A percentile compares a stretch with the other conserved stretches of the same genome.
Evolutionary conservation across 2,888 invertebrate genomes (phyloP).

Genomic region (Protodeltote pygarga): DNA sequence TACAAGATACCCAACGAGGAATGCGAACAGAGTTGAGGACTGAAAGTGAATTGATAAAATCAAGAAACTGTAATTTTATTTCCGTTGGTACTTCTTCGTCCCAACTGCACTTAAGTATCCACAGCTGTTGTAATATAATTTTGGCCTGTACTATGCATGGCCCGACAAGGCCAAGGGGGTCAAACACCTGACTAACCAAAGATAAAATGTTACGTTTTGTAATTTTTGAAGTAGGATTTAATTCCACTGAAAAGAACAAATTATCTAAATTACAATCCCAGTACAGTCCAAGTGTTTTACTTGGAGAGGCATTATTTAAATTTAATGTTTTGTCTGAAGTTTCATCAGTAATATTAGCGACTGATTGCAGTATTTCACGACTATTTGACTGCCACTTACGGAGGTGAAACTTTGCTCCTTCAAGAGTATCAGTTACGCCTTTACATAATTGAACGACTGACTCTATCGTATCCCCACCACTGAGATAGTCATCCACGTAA

Average conservation of each 20-base stretch:
- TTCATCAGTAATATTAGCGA: background rate
- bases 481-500: conserved; percentile 45
- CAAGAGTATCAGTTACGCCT: conserved; percentile 27
- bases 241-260: conserved; percentile 35
- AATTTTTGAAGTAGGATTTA: conserved; percentile 22
- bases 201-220: conserved; percentile 46
- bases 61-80: conserved; percentile 8
- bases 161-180: conserved; percentile 37
- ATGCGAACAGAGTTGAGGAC: conserved; percentile 28
- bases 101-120: conserved; percentile 40
- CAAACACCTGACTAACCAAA: conserved; percentile 36
- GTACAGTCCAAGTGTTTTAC: conserved; percentile 46
- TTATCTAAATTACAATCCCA: conserved; percentile 39
- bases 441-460: conserved; percentile 19
- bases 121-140: conserved; percentile 42
- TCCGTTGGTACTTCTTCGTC: conserved; percentile 35
- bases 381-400: conserved; percentile 46
- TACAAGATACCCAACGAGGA: conserved; percentile 31
- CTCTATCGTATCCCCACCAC: conserved; percentile 22
- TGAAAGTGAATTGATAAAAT: conserved; percentile 10
- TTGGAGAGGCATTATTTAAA: background rate
- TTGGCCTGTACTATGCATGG: conserved; percentile 45
- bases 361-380: conserved; percentile 18
- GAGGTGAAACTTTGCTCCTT: conserved; percentile 36
- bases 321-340: background rate